Percentiles rank a stretch among this genome's conserved stretches.
Evolutionary conservation across 2,888 invertebrate species (phyloP).

Genomic region (Oligia fasciuncula): DNA sequence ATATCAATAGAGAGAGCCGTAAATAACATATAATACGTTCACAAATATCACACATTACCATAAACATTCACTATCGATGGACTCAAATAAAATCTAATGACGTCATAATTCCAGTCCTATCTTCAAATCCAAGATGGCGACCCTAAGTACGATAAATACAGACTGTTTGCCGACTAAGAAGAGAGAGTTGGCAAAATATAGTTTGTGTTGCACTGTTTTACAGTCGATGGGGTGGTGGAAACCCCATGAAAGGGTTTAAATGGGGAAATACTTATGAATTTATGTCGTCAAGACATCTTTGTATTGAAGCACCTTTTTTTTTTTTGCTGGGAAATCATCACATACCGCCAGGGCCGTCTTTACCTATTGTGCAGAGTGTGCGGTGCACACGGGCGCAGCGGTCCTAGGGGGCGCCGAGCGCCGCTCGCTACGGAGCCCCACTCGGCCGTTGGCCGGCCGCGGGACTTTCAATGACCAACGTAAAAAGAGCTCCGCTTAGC

Average conservation of each 20-base stretch:
- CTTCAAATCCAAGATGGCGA: conserved; percentile 54
- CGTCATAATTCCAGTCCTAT: conserved; percentile 46
- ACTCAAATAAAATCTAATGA: conserved; percentile 57
- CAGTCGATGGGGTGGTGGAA: conserved; percentile 47
- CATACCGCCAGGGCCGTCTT: too few relatives aligned
- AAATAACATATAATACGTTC: conserved; percentile 23
- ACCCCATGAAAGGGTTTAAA: conserved; percentile 18
- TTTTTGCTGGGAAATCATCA: too few relatives aligned
- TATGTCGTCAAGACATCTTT: not conserved
- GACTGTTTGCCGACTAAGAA: conserved; percentile 71
- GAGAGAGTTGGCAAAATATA: conserved; percentile 69
- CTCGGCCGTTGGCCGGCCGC: too few relatives aligned
- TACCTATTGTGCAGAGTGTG: too few relatives aligned
- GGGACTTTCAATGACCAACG: too few relatives aligned
- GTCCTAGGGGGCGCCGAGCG: too few relatives aligned
- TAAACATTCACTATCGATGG: conserved; percentile 53
- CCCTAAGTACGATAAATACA: conserved; percentile 71
- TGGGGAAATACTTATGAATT: not conserved
- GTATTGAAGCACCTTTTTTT: not conserved
- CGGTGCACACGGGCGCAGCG: too few relatives aligned
- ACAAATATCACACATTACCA: conserved; percentile 36
- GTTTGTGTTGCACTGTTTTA: conserved; percentile 64
- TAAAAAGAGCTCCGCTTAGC: too few relatives aligned
- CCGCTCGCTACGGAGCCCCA: too few relatives aligned
- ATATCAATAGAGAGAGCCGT: conserved; percentile 1